phyloP scores from a whole-genome alignment of 2,888 invertebrate genomes.

The Spodoptera littoralis region DNA sequence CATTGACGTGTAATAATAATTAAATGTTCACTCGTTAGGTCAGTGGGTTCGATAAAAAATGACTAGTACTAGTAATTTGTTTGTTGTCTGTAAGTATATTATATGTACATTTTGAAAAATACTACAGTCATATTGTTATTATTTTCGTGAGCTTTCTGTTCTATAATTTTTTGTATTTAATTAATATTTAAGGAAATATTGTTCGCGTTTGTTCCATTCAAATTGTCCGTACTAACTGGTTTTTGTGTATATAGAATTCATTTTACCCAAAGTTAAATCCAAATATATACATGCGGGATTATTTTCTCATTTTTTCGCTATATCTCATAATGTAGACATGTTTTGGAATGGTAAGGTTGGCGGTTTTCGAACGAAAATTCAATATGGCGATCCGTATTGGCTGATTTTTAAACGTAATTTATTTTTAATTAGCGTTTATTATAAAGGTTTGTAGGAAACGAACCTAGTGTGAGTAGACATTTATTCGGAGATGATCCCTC shows the following conservation, averaged over 20 bases:
- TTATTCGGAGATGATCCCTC: constrained; percentile 42
- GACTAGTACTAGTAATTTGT: constrained; percentile 67
- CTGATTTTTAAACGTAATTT: constrained; percentile 14
- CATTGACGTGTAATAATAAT: constrained; percentile 19
- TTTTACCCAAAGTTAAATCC: constrained; percentile 85
- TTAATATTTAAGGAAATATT: constrained; percentile 53
- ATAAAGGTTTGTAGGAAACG: constrained; percentile 13
- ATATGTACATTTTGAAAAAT: constrained; percentile 86
- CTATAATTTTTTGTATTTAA: constrained; percentile 70
- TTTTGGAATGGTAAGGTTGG: constrained; percentile 65
- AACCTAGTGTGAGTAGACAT: constrained; percentile 14
- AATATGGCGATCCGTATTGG: constrained; percentile 19
- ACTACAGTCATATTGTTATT: constrained; percentile 70
- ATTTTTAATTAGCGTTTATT: constrained; percentile 17
- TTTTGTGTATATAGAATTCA: constrained; percentile 86
- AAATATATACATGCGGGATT: constrained; percentile 79
- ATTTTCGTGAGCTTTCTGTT: constrained; percentile 78
- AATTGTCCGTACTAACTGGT: constrained; percentile 62
- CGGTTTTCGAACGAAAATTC: constrained; percentile 71
- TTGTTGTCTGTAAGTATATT: constrained; percentile 83
- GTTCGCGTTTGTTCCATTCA: constrained; percentile 49
- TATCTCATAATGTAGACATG: constrained; percentile 70
- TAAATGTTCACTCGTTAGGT: constrained; percentile 2
- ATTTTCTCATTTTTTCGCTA: constrained; percentile 69
- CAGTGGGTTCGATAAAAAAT: constrained; percentile 48